Conservation (phyloP, 1,140 invertebrate species). For the Drosophila kohkoa region DNA sequence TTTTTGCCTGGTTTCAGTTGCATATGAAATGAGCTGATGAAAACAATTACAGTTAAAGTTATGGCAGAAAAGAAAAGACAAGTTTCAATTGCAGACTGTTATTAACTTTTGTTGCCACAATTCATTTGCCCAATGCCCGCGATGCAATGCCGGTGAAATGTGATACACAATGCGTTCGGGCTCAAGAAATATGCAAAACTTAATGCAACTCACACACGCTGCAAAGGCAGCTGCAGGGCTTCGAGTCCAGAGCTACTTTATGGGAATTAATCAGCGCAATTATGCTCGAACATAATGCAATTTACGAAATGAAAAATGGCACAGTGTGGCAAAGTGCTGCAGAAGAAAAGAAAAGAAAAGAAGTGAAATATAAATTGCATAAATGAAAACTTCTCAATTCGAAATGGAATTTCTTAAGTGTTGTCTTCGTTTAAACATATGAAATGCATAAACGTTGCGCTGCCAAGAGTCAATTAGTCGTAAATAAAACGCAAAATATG, state of each 20-base stretch:
- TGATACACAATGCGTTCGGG: neutral
- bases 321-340: constrained; percentile 21
- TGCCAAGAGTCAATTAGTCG: constrained; percentile 10
- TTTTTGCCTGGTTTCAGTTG: constrained; percentile 36
- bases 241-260: constrained; percentile 54
- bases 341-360: neutral
- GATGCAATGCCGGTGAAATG: no score
- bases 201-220: neutral
- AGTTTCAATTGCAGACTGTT: constrained; percentile 42
- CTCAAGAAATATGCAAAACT: constrained; percentile 41
- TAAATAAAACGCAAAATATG: constrained; percentile 6
- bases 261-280: constrained; percentile 81
- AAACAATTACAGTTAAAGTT: constrained; percentile 66
- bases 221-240: constrained; percentile 22
- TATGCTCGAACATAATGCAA: constrained; percentile 71
- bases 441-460: no score
- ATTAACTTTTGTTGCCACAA: constrained; percentile 73
- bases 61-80: constrained; percentile 46
- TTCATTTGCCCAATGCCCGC: constrained; percentile 41
- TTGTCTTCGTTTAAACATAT: no score
- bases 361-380: no score
- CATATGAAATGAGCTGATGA: constrained; percentile 39
- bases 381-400: neutral
- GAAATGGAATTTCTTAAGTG: no score
- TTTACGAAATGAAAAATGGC: constrained; percentile 70